Conservation (phyloP, 37 sponge, comb jelly and placozoan genomes). For the Dysidea cf. avara region DNA sequence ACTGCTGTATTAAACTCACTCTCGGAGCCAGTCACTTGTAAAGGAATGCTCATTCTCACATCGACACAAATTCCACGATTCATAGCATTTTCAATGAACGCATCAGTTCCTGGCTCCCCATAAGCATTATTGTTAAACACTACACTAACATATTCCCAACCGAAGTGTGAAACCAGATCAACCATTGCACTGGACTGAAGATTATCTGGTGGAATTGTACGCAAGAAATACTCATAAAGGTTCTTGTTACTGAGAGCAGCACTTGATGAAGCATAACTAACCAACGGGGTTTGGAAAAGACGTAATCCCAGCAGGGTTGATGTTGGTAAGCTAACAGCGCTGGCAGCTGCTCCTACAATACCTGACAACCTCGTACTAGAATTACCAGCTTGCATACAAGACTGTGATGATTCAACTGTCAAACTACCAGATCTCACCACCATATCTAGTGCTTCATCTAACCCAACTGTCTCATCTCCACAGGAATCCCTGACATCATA, state of each 20-base stretch:
- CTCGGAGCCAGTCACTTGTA: too few species aligned
- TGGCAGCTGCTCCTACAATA: conserved; percentile 79
- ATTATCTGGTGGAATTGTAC: conserved; percentile 82
- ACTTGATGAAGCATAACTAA: conserved; percentile 87
- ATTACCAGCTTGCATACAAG: not conserved
- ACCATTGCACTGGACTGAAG: conserved; percentile 85
- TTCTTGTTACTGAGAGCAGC: conserved; percentile 72
- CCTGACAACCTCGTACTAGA: conserved; percentile 22
- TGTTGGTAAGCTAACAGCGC: conserved; percentile 59
- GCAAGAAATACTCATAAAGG: conserved; percentile 77
- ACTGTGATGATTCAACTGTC: conserved; percentile 1
- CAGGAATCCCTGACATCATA: conserved; percentile 95
- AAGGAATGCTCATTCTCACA: conserved; percentile 21
- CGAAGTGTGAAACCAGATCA: conserved; percentile 53
- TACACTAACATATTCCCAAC: conserved; percentile 68
- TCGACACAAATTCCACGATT: conserved; percentile 59
- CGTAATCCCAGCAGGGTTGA: conserved; percentile 58
- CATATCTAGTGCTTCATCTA: conserved; percentile 78
- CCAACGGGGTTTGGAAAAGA: conserved; percentile 69
- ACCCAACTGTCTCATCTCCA: conserved; percentile 58
- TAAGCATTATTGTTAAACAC: conserved; percentile 55
- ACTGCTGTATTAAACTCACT: not conserved
- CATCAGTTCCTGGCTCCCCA: conserved; percentile 56
- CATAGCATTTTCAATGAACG: conserved; percentile 22
- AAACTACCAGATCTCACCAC: conserved; percentile 50